Percentiles rank a stretch among this genome's conserved stretches.
Evolutionary conservation across 2,797 vertebrate genomes (phyloP).

Genomic region (Adelosebastes latens): DNA sequence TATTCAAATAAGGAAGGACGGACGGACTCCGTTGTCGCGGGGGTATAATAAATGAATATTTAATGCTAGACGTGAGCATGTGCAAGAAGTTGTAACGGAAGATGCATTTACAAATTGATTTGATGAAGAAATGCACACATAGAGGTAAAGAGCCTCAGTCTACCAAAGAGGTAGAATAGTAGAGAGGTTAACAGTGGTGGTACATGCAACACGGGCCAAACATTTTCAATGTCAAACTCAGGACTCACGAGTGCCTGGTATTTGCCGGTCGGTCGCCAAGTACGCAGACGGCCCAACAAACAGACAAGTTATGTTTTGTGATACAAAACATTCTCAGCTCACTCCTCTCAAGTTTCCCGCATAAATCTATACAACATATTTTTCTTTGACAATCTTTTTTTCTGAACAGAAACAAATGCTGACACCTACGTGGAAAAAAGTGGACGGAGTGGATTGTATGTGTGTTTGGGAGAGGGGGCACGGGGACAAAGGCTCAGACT

Average conservation of each 20-base stretch:
- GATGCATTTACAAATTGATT: background rate
- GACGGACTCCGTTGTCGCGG: no score
- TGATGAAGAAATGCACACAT: background rate
- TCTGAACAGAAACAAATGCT: conserved; percentile 24
- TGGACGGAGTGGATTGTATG: background rate
- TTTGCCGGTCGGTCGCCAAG: conserved; percentile 2
- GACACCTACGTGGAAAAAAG: conserved; percentile 20
- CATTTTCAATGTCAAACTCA: background rate
- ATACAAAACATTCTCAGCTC: conserved; percentile 31
- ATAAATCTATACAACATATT: background rate
- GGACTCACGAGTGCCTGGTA: background rate
- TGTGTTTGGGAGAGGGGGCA: background rate
- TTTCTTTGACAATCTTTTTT: background rate
- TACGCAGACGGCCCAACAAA: conserved; percentile 14
- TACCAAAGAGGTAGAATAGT: background rate
- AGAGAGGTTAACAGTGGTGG: background rate
- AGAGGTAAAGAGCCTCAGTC: background rate
- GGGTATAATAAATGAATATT: background rate
- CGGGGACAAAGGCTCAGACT: conserved; percentile 39
- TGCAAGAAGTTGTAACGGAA: background rate
- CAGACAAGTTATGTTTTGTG: conserved; percentile 27
- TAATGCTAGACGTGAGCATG: background rate
- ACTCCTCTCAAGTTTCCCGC: conserved; percentile 30
- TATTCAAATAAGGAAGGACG: no score
- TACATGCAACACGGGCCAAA: background rate